Evolutionary conservation across 1,140 invertebrate genomes (phyloP).

Genomic region (Ericerus pela): DNA sequence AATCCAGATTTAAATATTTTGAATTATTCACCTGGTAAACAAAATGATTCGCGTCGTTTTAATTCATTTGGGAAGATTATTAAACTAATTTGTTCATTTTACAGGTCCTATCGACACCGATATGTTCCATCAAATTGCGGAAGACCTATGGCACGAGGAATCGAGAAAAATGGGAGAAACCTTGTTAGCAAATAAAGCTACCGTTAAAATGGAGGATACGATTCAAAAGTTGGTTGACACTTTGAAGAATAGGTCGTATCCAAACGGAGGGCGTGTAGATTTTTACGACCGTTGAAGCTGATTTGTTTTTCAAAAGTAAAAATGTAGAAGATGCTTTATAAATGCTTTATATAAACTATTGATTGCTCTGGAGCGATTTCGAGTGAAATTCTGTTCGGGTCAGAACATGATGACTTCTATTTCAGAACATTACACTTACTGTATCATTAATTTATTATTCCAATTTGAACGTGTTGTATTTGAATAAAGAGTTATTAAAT

Average conservation of each 20-base stretch:
- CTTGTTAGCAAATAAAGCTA: slow-evolving; percentile 37
- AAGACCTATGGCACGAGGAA: slow-evolving; percentile 40
- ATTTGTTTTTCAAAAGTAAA: no score
- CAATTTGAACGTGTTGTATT: no score
- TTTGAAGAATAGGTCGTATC: slow-evolving; percentile 53
- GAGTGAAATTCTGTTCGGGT: no score
- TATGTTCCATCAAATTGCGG: slow-evolving; percentile 58
- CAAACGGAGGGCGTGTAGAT: slow-evolving; percentile 71
- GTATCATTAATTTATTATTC: no score
- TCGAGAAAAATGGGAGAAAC: slow-evolving; percentile 45
- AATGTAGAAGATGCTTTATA: no score
- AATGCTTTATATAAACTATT: no score
- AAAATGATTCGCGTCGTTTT: neutral
- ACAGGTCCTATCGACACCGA: slow-evolving; percentile 64
- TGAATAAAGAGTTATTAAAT: no score
- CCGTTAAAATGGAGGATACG: slow-evolving; percentile 61
- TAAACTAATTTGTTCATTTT: slow-evolving; percentile 2
- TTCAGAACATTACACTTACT: no score
- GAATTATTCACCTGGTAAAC: slow-evolving; percentile 74
- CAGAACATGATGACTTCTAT: no score
- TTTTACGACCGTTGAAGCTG: slow-evolving; percentile 44
- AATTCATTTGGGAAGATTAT: neutral
- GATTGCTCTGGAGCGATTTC: no score
- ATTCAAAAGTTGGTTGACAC: slow-evolving; percentile 54
- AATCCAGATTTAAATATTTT: slow-evolving; percentile 57